Conservation (phyloP, 2,888 invertebrate genomes). For the Nasonovia ribisnigri region DNA sequence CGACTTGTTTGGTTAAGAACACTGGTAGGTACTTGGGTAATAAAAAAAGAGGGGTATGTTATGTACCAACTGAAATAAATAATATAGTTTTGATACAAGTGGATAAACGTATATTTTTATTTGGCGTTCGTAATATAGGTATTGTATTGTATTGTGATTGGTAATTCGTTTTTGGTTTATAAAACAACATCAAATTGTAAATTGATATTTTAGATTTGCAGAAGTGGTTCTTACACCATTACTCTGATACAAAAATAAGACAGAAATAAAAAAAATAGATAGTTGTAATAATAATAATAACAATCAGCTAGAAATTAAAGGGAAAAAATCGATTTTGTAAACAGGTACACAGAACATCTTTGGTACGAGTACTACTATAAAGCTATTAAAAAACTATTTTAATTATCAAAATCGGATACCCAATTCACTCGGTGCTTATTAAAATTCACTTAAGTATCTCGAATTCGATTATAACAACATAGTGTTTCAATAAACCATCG, state of each 20-base stretch:
- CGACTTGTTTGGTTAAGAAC: neutral
- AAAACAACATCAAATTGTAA: neutral
- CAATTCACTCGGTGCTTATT: neutral
- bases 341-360: neutral
- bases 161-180: neutral
- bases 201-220: neutral
- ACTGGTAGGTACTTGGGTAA: neutral
- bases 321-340: neutral
- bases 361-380: neutral
- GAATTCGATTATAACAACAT: neutral
- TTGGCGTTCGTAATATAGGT: neutral
- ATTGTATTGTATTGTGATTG: neutral
- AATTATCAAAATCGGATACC: neutral
- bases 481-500: neutral
- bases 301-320: neutral
- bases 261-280: neutral
- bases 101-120: neutral
- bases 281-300: neutral
- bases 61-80: neutral
- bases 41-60: neutral
- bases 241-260: neutral
- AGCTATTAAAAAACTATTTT: conserved; percentile 11
- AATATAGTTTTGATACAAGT: neutral
- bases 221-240: neutral
- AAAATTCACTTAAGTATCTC: conserved; percentile 1